Base-by-base conservation (phyloP, 1,140 invertebrate genomes). In the Cryptotermes secundus region DNA sequence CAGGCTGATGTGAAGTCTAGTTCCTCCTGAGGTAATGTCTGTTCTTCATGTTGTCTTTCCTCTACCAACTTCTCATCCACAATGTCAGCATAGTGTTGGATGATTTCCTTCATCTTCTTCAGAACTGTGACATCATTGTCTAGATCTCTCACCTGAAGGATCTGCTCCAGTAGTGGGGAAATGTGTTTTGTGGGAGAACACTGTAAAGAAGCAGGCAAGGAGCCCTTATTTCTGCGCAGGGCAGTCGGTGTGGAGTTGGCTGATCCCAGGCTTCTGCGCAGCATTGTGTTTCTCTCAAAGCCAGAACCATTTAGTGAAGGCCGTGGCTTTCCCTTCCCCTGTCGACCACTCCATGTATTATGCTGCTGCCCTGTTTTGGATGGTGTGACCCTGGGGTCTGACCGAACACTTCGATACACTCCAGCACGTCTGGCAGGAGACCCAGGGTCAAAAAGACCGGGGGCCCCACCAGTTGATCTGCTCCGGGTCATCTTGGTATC, bases 1-100 rank as follows among this genome's bases (percentile, higher is more conserved):
- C 94, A 95, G n/a, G 93, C 93, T 36, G 92, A 92, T 14, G 94
- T 93, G 84, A 94, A 94, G 83, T 94, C 93, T 85, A 94, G 91
- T 49, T 92, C 94, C n/a, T 92, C 91, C 9, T 91, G 91, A 24
- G 81, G 72, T 1, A 79, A 38, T 31, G 49, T 31, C 24, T 45
- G 36, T 7, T 42, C 80, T 7, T 85, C 53, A 59, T 34, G 31
- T 2, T 34, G 35, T 79, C 88, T 88, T 85, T 95, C 95, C 83
- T 94, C 92, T 38, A 92, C 92, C 16, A 95, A 90, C 26, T 65
- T 59, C 31, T 84, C 35, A 35, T 84, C 84, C 82, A 85, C 84
- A n/a, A 85, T 72, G 72, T 83, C 84, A 10, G 42, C 45, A 82
- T 85, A 85, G 7, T 85, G 84, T 49, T 85, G 83, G 81, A 85